These are phyloP conservation scores for Haliclystus octoradiatus DNA, from an alignment of 30 jellyfish, hydroid and myxozoan species.

Conservation along the genomic window DNA sequence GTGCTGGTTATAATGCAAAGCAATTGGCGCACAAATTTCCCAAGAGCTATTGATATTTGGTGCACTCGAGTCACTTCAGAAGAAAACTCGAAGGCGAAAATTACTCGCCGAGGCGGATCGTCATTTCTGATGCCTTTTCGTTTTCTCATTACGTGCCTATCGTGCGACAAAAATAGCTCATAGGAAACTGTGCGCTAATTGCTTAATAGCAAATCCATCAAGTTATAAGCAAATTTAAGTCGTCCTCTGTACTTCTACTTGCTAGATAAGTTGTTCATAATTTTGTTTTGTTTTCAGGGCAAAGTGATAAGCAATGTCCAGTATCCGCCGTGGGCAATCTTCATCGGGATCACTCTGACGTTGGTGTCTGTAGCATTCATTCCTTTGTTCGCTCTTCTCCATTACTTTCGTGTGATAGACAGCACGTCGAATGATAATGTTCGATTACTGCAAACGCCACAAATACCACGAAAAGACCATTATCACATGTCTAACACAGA, in stretches of 20 bases:
- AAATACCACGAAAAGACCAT: not conserved
- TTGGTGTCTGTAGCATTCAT: slow-evolving; percentile 59
- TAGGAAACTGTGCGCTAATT: no score
- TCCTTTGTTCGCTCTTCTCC: slow-evolving; percentile 68
- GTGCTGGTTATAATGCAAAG: no score
- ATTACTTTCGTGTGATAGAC: slow-evolving; percentile 27
- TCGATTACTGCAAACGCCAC: not conserved
- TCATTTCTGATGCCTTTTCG: no score
- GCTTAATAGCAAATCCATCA: no score
- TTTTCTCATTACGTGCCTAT: no score
- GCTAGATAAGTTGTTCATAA: not conserved
- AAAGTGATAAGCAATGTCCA: slow-evolving; percentile 15
- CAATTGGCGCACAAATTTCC: no score
- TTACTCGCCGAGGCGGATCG: no score
- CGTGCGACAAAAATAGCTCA: no score
- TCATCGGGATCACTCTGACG: slow-evolving; percentile 61
- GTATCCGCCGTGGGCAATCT: slow-evolving; percentile 90
- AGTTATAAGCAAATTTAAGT: not conserved
- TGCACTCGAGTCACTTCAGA: no score
- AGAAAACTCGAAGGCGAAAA: no score
- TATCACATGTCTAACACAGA: not conserved
- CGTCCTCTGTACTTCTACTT: no score
- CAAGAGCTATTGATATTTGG: no score
- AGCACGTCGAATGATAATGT: not conserved
- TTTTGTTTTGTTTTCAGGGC: slow-evolving; percentile 40